Evolutionary conservation across 2,113 vertebrate genomes (phyloP), one percentile per base, ranked within the genome.

Genomic region (Motacilla alba): DNA sequence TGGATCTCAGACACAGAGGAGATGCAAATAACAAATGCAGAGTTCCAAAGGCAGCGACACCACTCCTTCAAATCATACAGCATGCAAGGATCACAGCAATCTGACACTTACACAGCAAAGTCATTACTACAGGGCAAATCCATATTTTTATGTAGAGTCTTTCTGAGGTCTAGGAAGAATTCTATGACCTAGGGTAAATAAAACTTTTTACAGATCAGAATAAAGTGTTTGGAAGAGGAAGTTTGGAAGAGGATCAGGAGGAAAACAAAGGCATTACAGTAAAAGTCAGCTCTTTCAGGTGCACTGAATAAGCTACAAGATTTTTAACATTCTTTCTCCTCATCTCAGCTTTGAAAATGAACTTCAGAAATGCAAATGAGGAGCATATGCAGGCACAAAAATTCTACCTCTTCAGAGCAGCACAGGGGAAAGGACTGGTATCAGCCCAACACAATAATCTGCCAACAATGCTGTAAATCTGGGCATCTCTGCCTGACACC

Each of bases 161-260:
- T 89, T 94, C 84, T 95, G 90, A 93, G 78, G 63, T 91, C 87
- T 97, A 91, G 87, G 75, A 83, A 76, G 53, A 93, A 89, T 92
- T 95, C 69, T 91, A 85, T 1, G 5, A 95, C 89, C 68, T 80
- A 73, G 53, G 93, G 90, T 44, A 67, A 96, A 80, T 66, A 83
- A 80, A 88, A 88, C 87, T 76, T 96, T 83, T 83, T 86, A 94
- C 78, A 74, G 30, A 90, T 67, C 43, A 70, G 46, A 94, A 60
- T 46, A 75, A 69, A 53, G 46, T 78, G 58, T 79, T 73, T 83
- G 41, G 62, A 91, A 91, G 84, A 88, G 50, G 26, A 91, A n/a
- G 23, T 79, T 73, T 83, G 41, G 62, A 91, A 91, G 84, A 88
- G 50, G 26, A 91, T 78, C 41, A 93, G 62, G 31, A 80, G 64